A percentile compares a stretch with the other conserved stretches of the same genome.
Conservation (phyloP, 2,888 invertebrate genomes). For the Invenusta paracnida region DNA sequence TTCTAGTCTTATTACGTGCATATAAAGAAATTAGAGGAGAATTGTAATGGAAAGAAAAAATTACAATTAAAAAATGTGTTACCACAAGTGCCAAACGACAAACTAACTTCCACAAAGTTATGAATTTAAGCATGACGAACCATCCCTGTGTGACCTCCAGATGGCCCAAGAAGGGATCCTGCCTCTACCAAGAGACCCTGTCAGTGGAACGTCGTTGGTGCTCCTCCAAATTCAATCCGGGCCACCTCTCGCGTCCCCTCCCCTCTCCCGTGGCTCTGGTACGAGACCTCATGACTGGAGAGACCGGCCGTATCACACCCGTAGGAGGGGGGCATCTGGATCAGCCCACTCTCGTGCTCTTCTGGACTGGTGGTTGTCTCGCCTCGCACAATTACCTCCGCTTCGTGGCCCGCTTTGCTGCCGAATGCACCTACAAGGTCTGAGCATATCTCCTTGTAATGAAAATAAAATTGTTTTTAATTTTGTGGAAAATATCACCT, state of each 20-base stretch:
- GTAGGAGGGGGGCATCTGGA: conserved; percentile 50
- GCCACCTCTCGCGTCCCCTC: conserved; percentile 54
- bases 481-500: too few species aligned
- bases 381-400: conserved; percentile 53
- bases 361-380: conserved; percentile 59
- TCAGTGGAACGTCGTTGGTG: conserved; percentile 50
- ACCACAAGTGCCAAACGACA: neutral
- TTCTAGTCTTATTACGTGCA: too few species aligned
- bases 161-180: conserved; percentile 57
- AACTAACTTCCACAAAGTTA: too few species aligned
- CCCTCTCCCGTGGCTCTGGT: conserved; percentile 55
- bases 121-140: neutral
- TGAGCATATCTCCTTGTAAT: too few species aligned
- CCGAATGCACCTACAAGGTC: conserved; percentile 48
- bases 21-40: too few species aligned
- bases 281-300: conserved; percentile 56
- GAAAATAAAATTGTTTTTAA: too few species aligned
- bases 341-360: conserved; percentile 55
- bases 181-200: conserved; percentile 54
- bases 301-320: conserved; percentile 55
- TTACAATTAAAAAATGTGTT: neutral
- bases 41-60: too few species aligned
- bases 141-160: conserved; percentile 48
- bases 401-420: conserved; percentile 54
- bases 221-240: conserved; percentile 51